Percentiles rank a stretch among this genome's conserved stretches.
Evolutionary conservation across 2,888 invertebrate genomes (phyloP).

Genomic region (Lacanobia wlatinum): DNA sequence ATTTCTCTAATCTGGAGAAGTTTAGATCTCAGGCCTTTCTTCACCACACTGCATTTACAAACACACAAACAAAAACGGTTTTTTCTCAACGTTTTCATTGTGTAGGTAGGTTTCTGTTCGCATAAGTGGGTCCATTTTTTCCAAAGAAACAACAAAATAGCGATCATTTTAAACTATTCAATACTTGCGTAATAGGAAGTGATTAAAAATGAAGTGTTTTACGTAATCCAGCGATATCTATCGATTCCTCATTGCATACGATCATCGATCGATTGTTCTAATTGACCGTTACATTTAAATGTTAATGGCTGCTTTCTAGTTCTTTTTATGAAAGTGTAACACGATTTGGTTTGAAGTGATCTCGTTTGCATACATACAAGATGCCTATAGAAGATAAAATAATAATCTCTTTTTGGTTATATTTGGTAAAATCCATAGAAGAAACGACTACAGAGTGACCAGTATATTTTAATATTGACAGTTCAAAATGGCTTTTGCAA

Average conservation of each 20-base stretch:
- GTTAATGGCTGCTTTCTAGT: constrained; percentile 59
- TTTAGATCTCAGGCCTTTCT: too few species aligned
- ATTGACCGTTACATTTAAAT: constrained; percentile 61
- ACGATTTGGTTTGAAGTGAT: constrained; percentile 33
- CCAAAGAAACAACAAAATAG: background rate
- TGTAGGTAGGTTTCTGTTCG: too few species aligned
- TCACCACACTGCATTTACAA: too few species aligned
- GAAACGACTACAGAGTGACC: background rate
- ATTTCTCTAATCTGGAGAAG: too few species aligned
- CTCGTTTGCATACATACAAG: background rate
- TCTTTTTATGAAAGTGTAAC: constrained; percentile 58
- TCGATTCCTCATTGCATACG: constrained; percentile 65
- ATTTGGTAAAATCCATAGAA: too few species aligned
- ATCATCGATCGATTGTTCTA: constrained; percentile 61
- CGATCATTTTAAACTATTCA: background rate
- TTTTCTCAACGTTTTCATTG: too few species aligned
- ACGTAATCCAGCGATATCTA: constrained; percentile 59
- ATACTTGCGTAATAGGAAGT: constrained; percentile 53
- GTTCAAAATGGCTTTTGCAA: too few species aligned
- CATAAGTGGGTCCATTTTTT: background rate
- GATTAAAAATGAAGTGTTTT: constrained; percentile 52
- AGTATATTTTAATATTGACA: too few species aligned
- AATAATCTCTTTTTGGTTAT: background rate
- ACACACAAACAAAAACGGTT: too few species aligned
- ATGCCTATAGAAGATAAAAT: background rate